Evolutionary conservation across 1,140 invertebrate species (phyloP).

Genomic region (Hestina assimilis): DNA sequence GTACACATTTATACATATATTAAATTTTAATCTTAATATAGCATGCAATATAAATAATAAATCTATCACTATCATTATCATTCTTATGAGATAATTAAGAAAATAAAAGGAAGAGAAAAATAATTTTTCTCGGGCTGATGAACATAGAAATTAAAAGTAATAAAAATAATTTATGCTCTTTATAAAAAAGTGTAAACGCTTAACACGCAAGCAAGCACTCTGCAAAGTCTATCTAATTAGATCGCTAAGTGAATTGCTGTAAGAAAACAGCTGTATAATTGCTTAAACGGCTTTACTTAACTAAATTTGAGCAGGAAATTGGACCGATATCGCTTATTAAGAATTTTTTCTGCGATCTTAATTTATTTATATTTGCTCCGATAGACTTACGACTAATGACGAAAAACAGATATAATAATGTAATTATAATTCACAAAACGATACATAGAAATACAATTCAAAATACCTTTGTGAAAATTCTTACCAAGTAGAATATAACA

Average conservation of each 20-base stretch:
- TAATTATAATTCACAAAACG: too few species aligned
- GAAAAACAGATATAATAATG: too few species aligned
- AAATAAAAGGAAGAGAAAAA: conserved; percentile 1
- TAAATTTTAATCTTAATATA: too few species aligned
- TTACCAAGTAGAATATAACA: too few species aligned
- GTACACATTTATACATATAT: too few species aligned
- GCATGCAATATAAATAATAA: too few species aligned
- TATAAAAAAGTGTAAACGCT: conserved; percentile 20
- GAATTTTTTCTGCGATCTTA: conserved; percentile 3
- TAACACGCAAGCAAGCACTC: conserved; percentile 27
- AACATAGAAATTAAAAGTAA: conserved; percentile 14
- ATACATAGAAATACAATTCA: too few species aligned
- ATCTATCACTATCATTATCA: too few species aligned
- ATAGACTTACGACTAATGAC: too few species aligned
- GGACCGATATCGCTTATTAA: background rate
- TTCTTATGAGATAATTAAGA: too few species aligned
- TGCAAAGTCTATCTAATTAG: conserved; percentile 46
- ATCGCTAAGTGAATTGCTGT: conserved; percentile 43
- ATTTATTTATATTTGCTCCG: too few species aligned
- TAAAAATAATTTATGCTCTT: background rate
- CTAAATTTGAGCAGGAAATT: background rate
- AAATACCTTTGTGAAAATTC: too few species aligned
- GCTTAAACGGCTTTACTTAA: conserved; percentile 31
- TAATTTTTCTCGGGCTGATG: conserved; percentile 5
- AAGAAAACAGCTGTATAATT: conserved; percentile 48